phyloP scores from a whole-genome alignment of 2,113 vertebrate genomes.

The Dromaius novaehollandiae region DNA sequence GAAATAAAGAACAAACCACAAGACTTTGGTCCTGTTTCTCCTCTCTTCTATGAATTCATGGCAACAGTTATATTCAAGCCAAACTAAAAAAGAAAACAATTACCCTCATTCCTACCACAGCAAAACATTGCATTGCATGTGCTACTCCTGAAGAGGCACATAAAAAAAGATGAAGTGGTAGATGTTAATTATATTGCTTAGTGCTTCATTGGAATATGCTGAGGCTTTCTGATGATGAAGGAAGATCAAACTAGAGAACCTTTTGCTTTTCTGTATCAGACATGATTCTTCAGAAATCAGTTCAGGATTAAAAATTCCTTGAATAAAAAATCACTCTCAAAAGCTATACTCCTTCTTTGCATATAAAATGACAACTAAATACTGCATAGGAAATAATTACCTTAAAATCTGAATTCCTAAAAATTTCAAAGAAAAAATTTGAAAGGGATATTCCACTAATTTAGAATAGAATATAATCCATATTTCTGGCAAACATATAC shows the following conservation, averaged over 20 bases:
- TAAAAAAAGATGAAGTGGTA: not conserved
- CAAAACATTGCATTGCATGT: not conserved
- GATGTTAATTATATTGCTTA: not conserved
- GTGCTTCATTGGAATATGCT: not conserved
- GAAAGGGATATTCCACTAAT: not conserved
- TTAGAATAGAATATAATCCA: not conserved
- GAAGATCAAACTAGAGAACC: not conserved
- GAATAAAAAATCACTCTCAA: not conserved
- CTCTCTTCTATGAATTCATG: not conserved
- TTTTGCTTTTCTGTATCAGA: not conserved
- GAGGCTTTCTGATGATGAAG: not conserved
- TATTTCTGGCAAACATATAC: not conserved
- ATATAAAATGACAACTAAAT: not conserved
- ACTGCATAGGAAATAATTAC: not conserved
- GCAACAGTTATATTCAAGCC: not conserved
- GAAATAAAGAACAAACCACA: not conserved
- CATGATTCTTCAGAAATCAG: not conserved
- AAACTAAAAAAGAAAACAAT: not conserved
- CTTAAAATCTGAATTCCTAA: not conserved
- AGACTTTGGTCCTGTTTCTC: not conserved
- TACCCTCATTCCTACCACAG: not conserved
- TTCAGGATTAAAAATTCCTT: not conserved
- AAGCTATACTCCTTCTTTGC: too few relatives aligned
- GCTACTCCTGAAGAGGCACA: not conserved
- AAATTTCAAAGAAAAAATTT: not conserved